Percentiles rank a stretch among this genome's conserved stretches.
Conservation (phyloP, 1,140 invertebrate species). For the Drosophila tropicalis region DNA sequence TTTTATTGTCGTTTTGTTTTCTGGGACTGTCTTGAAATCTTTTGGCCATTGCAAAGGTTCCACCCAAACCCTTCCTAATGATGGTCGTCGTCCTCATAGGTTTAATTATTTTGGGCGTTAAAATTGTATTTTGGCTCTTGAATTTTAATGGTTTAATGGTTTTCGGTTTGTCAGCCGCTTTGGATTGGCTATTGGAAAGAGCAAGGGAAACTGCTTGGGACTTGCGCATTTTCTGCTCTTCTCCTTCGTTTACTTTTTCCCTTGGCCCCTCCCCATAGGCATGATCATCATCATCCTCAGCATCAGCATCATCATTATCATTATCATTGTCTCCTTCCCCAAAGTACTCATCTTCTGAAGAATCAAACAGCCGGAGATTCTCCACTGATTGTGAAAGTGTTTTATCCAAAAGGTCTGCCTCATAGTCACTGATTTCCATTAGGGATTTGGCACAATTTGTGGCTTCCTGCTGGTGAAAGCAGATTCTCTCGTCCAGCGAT, state of each 20-base stretch:
- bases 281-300: background rate
- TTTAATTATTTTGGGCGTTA: background rate
- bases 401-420: slow-evolving; percentile 40
- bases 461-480: slow-evolving; percentile 41
- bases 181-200: background rate
- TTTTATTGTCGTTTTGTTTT: background rate
- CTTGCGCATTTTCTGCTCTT: background rate
- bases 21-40: background rate
- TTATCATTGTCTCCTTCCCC: slow-evolving; percentile 15
- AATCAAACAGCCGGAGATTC: slow-evolving; percentile 14
- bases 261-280: background rate
- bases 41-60: background rate
- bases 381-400: slow-evolving; percentile 15
- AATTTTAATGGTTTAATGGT: background rate
- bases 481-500: slow-evolving; percentile 58
- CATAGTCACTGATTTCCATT: slow-evolving; percentile 57
- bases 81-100: background rate
- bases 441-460: slow-evolving; percentile 25
- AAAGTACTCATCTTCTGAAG: slow-evolving; percentile 12
- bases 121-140: background rate
- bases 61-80: background rate
- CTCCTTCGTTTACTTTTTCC: background rate
- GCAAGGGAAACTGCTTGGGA: background rate
- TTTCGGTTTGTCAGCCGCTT: background rate
- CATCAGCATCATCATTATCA: background rate